Conservation (phyloP, 2,113 vertebrate genomes). For the Coptodon bakossiorum region DNA sequence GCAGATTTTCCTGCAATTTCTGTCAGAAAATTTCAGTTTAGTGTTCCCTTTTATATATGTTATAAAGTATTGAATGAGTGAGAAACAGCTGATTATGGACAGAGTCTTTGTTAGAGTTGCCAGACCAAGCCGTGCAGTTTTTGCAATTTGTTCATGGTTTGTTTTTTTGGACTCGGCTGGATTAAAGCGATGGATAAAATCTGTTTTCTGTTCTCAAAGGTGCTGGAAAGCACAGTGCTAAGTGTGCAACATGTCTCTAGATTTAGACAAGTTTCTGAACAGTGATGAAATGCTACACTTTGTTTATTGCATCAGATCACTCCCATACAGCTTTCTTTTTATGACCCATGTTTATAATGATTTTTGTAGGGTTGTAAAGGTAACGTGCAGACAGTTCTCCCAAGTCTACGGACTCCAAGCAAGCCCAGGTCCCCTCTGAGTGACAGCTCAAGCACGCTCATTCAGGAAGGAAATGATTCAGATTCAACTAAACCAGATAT, state of each 20-base stretch:
- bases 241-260: neutral
- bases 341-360: neutral
- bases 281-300: neutral
- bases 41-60: neutral
- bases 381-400: constrained; percentile 72
- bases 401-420: constrained; percentile 70
- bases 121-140: neutral
- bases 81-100: neutral
- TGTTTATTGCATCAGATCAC: neutral
- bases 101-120: neutral
- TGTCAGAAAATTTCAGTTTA: neutral
- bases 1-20: neutral
- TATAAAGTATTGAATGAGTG: neutral
- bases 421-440: constrained; percentile 82
- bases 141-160: neutral
- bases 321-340: neutral
- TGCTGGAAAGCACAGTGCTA: neutral
- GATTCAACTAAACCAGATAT: constrained; percentile 64
- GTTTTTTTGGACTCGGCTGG: neutral
- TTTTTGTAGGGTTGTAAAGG: constrained; percentile 71
- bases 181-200: neutral
- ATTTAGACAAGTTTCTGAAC: neutral
- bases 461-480: constrained; percentile 77
- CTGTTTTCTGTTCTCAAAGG: neutral
- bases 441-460: constrained; percentile 76